A percentile compares a stretch with the other conserved stretches of the same genome.
These are phyloP conservation scores for Athene cunicularia DNA, from an alignment of 2,113 vertebrate species.

Conservation along the genomic window DNA sequence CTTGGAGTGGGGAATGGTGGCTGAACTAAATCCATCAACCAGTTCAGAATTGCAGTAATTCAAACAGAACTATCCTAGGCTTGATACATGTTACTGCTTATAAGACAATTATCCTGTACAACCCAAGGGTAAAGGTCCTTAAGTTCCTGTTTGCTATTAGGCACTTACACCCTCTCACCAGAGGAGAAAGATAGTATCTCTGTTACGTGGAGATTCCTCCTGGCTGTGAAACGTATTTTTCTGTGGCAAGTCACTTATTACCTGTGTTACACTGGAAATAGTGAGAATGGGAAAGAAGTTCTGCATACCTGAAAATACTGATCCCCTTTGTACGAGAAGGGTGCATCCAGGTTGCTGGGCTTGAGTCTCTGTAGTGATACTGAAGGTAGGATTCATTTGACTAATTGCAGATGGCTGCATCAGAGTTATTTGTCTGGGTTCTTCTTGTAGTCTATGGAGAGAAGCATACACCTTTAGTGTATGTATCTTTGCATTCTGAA, in stretches of 20 bases:
- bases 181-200: background rate
- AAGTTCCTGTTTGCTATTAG: background rate
- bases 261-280: background rate
- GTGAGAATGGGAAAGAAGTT: background rate
- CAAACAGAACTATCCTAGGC: background rate
- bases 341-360: background rate
- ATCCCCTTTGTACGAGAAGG: background rate
- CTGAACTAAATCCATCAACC: background rate
- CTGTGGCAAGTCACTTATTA: background rate
- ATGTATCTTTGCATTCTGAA: background rate
- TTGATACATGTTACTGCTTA: background rate
- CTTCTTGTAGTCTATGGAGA: background rate
- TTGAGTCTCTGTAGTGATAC: background rate
- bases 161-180: background rate
- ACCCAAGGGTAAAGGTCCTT: background rate
- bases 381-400: background rate
- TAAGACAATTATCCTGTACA: background rate
- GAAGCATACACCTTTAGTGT: background rate
- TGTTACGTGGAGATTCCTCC: background rate
- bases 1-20: background rate
- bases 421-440: background rate
- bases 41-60: fast-evolving
- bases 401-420: background rate
- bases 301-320: background rate
- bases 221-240: background rate